Evolutionary conservation across 30 jellyfish, hydroid and myxozoan species (phyloP).

Genomic region (Mastigias papua): DNA sequence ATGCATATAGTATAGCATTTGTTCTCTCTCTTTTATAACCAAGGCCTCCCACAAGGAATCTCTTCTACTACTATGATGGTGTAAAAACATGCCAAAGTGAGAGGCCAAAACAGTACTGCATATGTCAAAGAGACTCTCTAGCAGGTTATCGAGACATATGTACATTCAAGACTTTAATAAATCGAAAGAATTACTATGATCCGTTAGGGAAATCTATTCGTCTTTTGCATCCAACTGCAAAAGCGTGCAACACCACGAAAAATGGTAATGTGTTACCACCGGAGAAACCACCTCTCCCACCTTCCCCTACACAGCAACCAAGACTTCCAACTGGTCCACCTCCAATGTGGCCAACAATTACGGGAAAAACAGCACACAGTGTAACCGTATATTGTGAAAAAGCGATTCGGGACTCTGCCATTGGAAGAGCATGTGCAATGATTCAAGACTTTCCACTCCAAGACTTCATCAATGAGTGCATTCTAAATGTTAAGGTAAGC

Average conservation of each 20-base stretch:
- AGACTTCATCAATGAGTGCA: neutral
- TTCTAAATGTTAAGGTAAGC: neutral
- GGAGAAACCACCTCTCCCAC: neutral
- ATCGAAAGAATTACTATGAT: neutral
- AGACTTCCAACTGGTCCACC: neutral
- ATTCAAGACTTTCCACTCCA: constrained; percentile 1
- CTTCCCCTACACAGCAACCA: neutral
- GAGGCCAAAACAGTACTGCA: neutral
- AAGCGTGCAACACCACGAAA: neutral
- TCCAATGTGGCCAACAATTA: constrained; percentile 47
- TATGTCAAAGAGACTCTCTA: neutral
- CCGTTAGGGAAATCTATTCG: neutral
- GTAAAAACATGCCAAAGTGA: neutral
- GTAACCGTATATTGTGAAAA: constrained; percentile 13
- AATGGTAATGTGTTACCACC: neutral
- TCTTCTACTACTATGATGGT: neutral
- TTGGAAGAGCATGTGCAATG: constrained; percentile 38
- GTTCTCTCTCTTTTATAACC: neutral
- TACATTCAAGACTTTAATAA: neutral
- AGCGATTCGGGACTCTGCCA: constrained; percentile 14
- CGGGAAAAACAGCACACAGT: constrained; percentile 18
- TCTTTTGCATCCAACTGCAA: neutral
- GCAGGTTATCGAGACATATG: neutral
- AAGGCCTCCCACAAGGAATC: neutral
- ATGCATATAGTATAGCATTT: neutral